Base-by-base conservation (phyloP, 2,797 vertebrate species). In the Lates japonicus region DNA sequence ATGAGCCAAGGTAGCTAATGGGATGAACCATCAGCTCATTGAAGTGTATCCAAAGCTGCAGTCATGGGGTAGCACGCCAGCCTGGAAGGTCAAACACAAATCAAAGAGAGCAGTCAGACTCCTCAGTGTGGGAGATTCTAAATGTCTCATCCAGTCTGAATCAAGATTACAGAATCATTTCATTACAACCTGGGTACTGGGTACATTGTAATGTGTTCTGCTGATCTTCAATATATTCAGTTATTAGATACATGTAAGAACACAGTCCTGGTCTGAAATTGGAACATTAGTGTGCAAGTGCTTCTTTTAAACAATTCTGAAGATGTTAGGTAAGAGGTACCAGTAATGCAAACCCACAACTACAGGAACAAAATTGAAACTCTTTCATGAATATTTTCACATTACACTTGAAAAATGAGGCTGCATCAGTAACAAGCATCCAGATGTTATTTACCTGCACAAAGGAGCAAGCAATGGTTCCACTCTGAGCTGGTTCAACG, bases 11-110 rank as follows among this genome's bases (percentile, higher is more conserved):
- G 98, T 99, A 29, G 98, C 98, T 93, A 98, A 96, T 3, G 98
- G 98, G 0, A 99, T 98, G 93, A 99, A 99, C 93, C 98, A 99
- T 99, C 90, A 99, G 90, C 90, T 99, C 98, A 74, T 98, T 99
- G 70, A 98, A 97, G 83, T 97, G 0, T 99, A 98, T 64, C 98
- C 98, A 85, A 99, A 99, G 92, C 97, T 99, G 92, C 98, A 99
- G 87, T 99, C 98, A 0, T 99, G 99, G 0, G 98, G 92, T 98
- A 99, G 98, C 96, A 10, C 97, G 0, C 98, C 98, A 61, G 99
- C 98, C 98, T 99, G 57, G 16, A 33, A 8, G 7, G 35, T 74
- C 1, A 70, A 41, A 67, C 25, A 73, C 10, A 63, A 49, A 12
- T 17, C 0, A 49, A 29, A 41, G 33, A 54, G 7, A 66, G 35